Evolutionary conservation across 2,888 invertebrate species (phyloP), one percentile per base, ranked within the genome.

Genomic region (Cheilosia variabilis): DNA sequence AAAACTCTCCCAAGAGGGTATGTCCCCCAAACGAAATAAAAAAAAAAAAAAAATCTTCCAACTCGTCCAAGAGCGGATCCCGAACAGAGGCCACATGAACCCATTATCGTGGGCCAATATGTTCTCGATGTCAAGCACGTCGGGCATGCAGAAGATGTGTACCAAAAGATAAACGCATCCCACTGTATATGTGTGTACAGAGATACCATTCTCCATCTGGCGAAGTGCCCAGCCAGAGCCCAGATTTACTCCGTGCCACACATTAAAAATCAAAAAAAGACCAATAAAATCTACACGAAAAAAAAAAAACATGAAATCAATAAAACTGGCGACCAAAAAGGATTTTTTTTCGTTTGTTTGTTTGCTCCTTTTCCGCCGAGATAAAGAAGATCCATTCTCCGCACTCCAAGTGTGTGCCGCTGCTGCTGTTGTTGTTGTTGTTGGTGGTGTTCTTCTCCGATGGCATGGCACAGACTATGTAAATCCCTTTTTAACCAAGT

Each of bases 21-120:
- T 37, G 22, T 27, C 43, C 31, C 79, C 58, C 68, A 65, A 65
- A 31, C 2, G 31, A 31, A 31, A 31, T 9, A 9, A 31, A 9
- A 66, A 71, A 41, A 65, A 45, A 41, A 63, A 83, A 60, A 52
- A 57, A 17, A 47, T 47, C 45, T 17, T n/a, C 19, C 47, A 50
- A 19, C 47, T 10, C 10, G 4, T 27, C 27, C 27, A 52, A 24
- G 19, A 57, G 37, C 13, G 58, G 10, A 69, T 52, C 15, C 17
- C 53, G 58, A 76, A 37, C 82, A 76, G 77, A 86, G 86, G 81
- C 84, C 86, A 81, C 86, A 77, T 86, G 86, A 86, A 81, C 86
- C 81, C 76, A 86, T 86, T 86, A 86, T 86, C 81, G 76, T 77
- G 86, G 86, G 86, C 80, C 86, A 86, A 86, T 86, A 86, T 86